These are phyloP conservation scores for Dryoscopus gambensis DNA, from an alignment of 2,113 vertebrate species.

Conservation along the genomic window DNA sequence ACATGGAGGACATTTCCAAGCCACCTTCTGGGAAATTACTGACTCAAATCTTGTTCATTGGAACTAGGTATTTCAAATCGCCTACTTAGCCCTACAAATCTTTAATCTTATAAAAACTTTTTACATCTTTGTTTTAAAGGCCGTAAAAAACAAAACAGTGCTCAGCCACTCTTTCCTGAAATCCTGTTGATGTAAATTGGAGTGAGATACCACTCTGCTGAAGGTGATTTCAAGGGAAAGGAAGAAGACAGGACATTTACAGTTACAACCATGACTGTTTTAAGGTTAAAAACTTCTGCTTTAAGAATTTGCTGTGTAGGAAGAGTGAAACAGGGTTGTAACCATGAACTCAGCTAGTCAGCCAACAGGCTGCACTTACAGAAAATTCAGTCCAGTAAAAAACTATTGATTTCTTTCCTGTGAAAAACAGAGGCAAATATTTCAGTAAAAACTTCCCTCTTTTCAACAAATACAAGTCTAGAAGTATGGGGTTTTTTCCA, in stretches of 20 bases:
- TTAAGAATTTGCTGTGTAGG: neutral
- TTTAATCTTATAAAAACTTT: neutral
- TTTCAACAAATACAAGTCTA: neutral
- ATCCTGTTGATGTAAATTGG: neutral
- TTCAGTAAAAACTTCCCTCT: neutral
- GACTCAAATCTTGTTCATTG: neutral
- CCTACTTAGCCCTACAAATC: neutral
- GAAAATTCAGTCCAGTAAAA: neutral
- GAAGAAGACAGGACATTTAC: neutral
- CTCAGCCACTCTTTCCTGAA: neutral
- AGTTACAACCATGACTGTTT: neutral
- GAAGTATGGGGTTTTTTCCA: neutral
- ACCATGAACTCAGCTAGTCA: neutral
- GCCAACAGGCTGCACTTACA: neutral
- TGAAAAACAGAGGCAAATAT: neutral
- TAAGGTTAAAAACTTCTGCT: neutral
- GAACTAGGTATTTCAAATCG: neutral
- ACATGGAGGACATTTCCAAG: neutral
- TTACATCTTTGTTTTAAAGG: neutral
- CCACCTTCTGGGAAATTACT: neutral
- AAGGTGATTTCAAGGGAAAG: neutral
- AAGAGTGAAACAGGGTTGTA: neutral
- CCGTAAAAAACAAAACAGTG: neutral
- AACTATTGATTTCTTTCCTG: neutral
- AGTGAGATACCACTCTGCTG: neutral